Conservation (phyloP, 2,888 invertebrate species). For the Fissipunctia ypsillon region DNA sequence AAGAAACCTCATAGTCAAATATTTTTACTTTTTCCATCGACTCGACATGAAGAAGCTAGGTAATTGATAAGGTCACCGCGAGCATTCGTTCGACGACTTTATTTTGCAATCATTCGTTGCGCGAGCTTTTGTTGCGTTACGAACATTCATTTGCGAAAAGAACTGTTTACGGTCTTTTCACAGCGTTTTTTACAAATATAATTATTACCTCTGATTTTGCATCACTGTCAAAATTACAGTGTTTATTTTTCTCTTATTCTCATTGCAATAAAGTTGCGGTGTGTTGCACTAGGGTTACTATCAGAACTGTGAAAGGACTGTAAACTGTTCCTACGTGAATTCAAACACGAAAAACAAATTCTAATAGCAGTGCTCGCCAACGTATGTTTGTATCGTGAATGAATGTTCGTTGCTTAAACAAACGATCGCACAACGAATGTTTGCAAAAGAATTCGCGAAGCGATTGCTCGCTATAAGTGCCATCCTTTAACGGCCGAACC, state of each 20-base stretch:
- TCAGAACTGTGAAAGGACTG: background rate
- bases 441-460: background rate
- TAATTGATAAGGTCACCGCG: background rate
- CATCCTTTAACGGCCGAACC: background rate
- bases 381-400: background rate
- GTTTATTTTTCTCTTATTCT: background rate
- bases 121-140: background rate
- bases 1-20: too few relatives aligned
- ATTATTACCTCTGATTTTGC: background rate
- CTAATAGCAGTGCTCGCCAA: background rate
- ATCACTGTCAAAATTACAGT: background rate
- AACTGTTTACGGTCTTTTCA: background rate
- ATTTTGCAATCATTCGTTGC: background rate
- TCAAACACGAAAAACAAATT: background rate
- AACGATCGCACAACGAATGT: background rate
- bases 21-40: too few relatives aligned
- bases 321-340: background rate
- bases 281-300: background rate
- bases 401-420: background rate
- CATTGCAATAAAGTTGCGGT: background rate
- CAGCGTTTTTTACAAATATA: background rate
- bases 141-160: background rate
- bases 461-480: background rate
- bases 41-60: background rate
- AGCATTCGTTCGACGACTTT: background rate